Conservation (phyloP, 2,113 vertebrate genomes). For the Salvelinus fontinalis region DNA sequence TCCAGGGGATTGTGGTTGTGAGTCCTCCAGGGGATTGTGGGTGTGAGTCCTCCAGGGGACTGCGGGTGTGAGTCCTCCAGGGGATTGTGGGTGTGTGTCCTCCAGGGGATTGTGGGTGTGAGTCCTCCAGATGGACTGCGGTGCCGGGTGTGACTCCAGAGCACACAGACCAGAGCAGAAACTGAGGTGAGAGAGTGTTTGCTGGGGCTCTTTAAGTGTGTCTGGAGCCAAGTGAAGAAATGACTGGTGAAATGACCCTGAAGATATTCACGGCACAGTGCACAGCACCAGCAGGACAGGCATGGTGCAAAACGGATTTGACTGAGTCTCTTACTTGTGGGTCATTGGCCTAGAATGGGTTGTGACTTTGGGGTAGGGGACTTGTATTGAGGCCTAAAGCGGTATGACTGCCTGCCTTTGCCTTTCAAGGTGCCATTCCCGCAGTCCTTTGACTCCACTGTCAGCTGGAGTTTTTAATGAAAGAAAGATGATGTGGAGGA, state of each 20-base stretch:
- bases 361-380: slow-evolving; percentile 54
- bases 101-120: too few relatives aligned
- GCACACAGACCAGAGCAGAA: neutral
- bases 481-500: slow-evolving; percentile 47
- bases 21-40: too few relatives aligned
- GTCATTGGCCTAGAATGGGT: slow-evolving; percentile 76
- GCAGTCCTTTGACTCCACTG: slow-evolving; percentile 66
- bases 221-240: slow-evolving; percentile 31
- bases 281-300: slow-evolving; percentile 39
- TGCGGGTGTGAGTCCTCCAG: too few relatives aligned
- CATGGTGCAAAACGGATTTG: slow-evolving; percentile 68
- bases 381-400: slow-evolving; percentile 53
- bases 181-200: slow-evolving; percentile 21
- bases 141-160: too few relatives aligned
- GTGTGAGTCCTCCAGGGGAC: too few relatives aligned
- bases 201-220: slow-evolving; percentile 54
- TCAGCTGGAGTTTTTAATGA: slow-evolving; percentile 77
- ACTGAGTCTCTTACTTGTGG: slow-evolving; percentile 76
- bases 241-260: slow-evolving; percentile 33
- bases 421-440: slow-evolving; percentile 70
- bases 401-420: slow-evolving; percentile 39
- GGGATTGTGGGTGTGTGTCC: too few relatives aligned
- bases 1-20: slow-evolving; percentile 7
- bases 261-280: slow-evolving; percentile 28
- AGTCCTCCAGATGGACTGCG: too few relatives aligned